These are phyloP conservation scores for Drosophila emarginata DNA, from an alignment of 2,888 invertebrate genomes.

Conservation along the genomic window DNA sequence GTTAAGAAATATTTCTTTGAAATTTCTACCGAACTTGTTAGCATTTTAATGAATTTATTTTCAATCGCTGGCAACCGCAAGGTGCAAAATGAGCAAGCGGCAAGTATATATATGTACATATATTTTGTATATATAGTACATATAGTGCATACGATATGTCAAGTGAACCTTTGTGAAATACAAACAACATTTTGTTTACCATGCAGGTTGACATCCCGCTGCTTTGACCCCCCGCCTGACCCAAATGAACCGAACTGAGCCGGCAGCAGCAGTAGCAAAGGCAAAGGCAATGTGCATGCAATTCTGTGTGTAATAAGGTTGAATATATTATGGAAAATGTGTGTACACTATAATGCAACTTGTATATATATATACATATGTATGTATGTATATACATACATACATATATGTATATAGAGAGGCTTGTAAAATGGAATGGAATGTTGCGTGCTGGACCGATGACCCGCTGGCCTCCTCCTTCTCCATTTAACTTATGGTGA, in stretches of 20 bases:
- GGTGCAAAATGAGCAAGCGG: neutral
- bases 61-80: constrained; percentile 5
- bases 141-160: neutral
- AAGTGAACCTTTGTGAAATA: constrained; percentile 5
- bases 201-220: constrained; percentile 1
- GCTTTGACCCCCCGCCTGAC: constrained; percentile 2
- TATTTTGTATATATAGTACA: too few relatives aligned
- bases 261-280: neutral
- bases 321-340: constrained; percentile 70
- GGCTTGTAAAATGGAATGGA: constrained; percentile 15
- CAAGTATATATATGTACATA: too few relatives aligned
- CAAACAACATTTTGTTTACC: constrained; percentile 5
- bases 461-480: neutral
- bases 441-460: constrained; percentile 1
- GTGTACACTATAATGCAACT: constrained; percentile 58
- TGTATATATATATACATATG: constrained; percentile 21
- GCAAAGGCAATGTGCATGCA: constrained; percentile 51
- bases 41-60: constrained; percentile 4
- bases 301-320: constrained; percentile 52
- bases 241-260: constrained; percentile 5
- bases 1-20: neutral
- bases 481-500: constrained; percentile 60
- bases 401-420: too few relatives aligned
- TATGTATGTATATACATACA: neutral
- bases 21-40: neutral